Percentiles rank a stretch among this genome's conserved stretches.
Evolutionary conservation across 1,140 invertebrate genomes (phyloP).

Genomic region (Pseudachorutes palmiensis): DNA sequence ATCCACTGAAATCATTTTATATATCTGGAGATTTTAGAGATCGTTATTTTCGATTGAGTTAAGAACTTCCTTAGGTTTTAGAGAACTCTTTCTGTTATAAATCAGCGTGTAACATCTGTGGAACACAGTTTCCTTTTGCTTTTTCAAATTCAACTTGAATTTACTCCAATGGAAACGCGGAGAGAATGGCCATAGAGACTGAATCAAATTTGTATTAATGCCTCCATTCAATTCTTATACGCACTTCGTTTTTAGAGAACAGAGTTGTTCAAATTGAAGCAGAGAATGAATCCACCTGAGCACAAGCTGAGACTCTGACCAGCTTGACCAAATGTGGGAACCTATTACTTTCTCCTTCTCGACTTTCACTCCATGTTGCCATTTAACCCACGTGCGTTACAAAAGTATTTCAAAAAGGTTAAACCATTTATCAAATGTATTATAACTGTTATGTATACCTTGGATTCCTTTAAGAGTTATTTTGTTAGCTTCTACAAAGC

Average conservation of each 20-base stretch:
- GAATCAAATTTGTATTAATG: conserved; percentile 12
- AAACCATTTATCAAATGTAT: too few species aligned
- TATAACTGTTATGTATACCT: too few species aligned
- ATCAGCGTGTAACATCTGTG: conserved; percentile 15
- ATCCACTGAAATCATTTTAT: too few species aligned
- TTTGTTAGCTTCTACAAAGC: too few species aligned
- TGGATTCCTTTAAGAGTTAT: too few species aligned
- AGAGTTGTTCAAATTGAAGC: not conserved
- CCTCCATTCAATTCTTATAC: not conserved
- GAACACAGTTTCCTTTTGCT: conserved; percentile 2
- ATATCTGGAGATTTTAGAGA: not conserved
- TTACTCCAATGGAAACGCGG: not conserved
- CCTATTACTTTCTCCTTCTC: too few species aligned
- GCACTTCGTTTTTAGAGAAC: too few species aligned
- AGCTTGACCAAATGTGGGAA: too few species aligned
- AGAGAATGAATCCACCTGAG: not conserved
- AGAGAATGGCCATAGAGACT: not conserved
- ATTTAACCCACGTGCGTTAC: too few species aligned
- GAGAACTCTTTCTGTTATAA: not conserved
- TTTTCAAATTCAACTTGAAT: not conserved
- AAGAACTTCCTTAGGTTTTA: not conserved
- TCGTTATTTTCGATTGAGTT: not conserved
- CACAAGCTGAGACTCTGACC: too few species aligned
- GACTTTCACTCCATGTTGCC: too few species aligned
- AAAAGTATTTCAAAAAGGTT: too few species aligned